phyloP scores from a whole-genome alignment of 2,888 invertebrate genomes.

The Clanis bilineata region DNA sequence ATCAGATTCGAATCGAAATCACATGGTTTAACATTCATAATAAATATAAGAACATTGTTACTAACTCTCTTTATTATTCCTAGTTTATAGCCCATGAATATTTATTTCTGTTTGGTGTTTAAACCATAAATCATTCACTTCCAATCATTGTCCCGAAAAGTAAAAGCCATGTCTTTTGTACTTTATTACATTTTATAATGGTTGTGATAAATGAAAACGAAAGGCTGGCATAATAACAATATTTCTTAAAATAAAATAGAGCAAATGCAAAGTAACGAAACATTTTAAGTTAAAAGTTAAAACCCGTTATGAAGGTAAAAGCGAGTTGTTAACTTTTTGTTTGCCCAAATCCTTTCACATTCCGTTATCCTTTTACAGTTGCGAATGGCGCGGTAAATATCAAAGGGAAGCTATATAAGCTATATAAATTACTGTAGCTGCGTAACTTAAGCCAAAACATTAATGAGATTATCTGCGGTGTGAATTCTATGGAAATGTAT shows the following conservation, averaged over 20 bases:
- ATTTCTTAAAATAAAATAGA: neutral
- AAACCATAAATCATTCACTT: neutral
- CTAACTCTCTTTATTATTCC: too few relatives aligned
- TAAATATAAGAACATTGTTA: too few relatives aligned
- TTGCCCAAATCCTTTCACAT: conserved; percentile 29
- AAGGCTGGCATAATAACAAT: neutral
- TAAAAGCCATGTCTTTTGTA: neutral
- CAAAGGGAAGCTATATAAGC: neutral
- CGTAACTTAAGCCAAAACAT: neutral
- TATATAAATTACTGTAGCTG: neutral
- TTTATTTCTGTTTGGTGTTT: neutral
- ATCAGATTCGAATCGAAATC: too few relatives aligned
- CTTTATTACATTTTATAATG: neutral
- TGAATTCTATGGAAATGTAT: too few relatives aligned
- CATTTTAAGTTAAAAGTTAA: conserved; percentile 23
- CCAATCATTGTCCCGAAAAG: neutral
- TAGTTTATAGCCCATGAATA: neutral
- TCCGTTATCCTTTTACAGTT: conserved; percentile 39
- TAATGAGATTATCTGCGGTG: too few relatives aligned
- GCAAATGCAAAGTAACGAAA: conserved; percentile 8
- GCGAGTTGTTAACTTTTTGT: conserved; percentile 36
- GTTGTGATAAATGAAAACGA: neutral
- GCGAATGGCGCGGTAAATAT: neutral
- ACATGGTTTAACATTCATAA: too few relatives aligned
- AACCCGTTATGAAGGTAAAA: conserved; percentile 47